Evolutionary conservation across 2,888 invertebrate species (phyloP), one percentile per base, ranked within the genome.

Genomic region (Horisme vitalbata): DNA sequence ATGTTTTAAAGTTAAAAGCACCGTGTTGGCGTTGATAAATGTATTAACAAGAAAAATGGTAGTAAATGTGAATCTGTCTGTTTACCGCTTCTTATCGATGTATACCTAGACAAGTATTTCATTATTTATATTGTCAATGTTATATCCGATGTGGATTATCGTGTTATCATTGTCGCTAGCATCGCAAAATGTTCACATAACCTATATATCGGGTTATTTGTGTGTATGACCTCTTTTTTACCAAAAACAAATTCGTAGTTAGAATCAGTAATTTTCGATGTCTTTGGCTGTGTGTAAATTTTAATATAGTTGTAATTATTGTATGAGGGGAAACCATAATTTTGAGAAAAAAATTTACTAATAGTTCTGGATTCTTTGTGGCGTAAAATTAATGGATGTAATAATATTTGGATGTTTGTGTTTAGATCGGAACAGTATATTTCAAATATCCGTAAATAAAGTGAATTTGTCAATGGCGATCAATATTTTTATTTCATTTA

Each of bases 181-280:
- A 89, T 90, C 90, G 90, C 90, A 89, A 88, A 89, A 90, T 90
- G 90, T 90, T 90, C 90, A 90, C 89, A 89, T 89, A 75, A 87
- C 88, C 89, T 89, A 79, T 61, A 59, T 59, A 63, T 67, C 70
- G 77, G 75, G 71, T 71, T 68, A 71, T 71, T 75, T 71, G 70
- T 67, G 58, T 76, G 69, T 79, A 75, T 77, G 68, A 71, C 70
- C 64, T 63, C 66, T 65, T 79, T 83, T 83, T 77, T 74, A 78
- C 61, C 1, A 67, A 78, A 68, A 66, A 58, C 9, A 57, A 75
- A 73, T 74, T 75, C 63, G 79, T 86, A 84, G 75, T 79, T 84
- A 83, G 80, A 83, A 77, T 80, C 75, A 73, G 75, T 81, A 81
- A 79, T 83, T 85, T 84, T 83, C 69, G 81, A 84, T 87, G 85